Conservation (phyloP, 2,888 invertebrate species). For the Tipula lateralis region DNA sequence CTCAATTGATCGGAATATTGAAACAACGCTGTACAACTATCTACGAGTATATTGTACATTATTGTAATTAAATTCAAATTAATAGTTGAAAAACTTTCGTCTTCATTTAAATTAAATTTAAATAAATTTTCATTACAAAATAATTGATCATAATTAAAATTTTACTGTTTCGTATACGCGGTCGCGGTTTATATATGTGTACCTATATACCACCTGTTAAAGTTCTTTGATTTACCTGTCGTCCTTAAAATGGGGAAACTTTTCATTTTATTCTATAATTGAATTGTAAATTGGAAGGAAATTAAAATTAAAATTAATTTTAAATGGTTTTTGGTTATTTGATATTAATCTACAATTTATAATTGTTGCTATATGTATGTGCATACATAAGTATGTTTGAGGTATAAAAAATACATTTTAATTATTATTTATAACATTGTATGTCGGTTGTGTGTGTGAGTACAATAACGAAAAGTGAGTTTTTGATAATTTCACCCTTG, state of each 20-base stretch:
- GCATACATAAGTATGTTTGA: background rate
- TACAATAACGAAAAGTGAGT: background rate
- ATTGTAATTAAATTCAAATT: background rate
- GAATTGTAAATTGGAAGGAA: background rate
- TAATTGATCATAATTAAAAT: background rate
- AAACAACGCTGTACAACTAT: background rate
- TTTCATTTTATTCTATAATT: background rate
- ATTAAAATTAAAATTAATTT: background rate
- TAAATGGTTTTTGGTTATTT: background rate
- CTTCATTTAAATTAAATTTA: background rate
- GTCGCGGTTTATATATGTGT: background rate
- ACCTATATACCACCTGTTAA: background rate
- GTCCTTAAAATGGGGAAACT: background rate
- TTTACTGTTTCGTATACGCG: background rate
- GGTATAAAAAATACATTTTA: background rate
- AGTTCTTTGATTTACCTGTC: background rate
- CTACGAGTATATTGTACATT: too few relatives aligned
- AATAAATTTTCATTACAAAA: background rate
- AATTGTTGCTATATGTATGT: background rate
- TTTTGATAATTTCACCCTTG: background rate
- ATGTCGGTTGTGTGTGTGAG: background rate
- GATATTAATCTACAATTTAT: slow-evolving; percentile 11
- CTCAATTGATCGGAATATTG: background rate
- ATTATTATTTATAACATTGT: background rate
- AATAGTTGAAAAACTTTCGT: background rate